Base-by-base conservation (phyloP, 2,113 vertebrate species). In the Loxodonta africana region DNA sequence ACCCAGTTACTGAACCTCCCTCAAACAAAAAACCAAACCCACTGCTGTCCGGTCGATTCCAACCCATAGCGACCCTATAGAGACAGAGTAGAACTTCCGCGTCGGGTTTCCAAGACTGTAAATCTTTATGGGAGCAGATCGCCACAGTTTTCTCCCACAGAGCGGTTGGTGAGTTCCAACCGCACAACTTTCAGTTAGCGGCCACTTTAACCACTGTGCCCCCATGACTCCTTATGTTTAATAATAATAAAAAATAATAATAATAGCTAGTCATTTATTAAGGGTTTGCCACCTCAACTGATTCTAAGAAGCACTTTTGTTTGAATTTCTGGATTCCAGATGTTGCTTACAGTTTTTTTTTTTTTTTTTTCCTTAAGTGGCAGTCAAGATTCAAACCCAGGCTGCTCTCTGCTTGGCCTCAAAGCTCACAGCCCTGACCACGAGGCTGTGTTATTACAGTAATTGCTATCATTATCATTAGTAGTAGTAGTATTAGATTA, bases 241-340 rank as follows among this genome's bases (percentile, higher is more conserved):
- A 33, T 78, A 74, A 53, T 71, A 67, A 89, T 25, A 80, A 37
- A 37, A 37, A 37, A 37, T 28, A 74, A 33, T 78, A 74, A 53
- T 71, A 67, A 89, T 25, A 80, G 9, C 26, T 57, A 53, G 44
- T 86, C 33, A n/a, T 48, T 78, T 65, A 77, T 80, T 62, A 85
- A 80, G 78, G n/a, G 63, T 51, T 91, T 73, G 6, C 23, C 46
- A n/a, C 17, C 25, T 77, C 14, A 86, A 83, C 7, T 6, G 12
- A 83, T 44, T n/a, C 74, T 83, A 86, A 82, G 73, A 71, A 85
- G 67, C 60, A 88, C 26, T 90, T 94, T 51, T 69, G 62, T 93
- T 91, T 88, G 74, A 30, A 85, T 65, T 85, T 95, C 63, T 93
- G 57, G 82, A 65, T 82, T 86, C 21, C 4, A 25, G 77, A 78